Conservation (phyloP, 2,113 vertebrate species). For the Hippocampus zosterae region DNA sequence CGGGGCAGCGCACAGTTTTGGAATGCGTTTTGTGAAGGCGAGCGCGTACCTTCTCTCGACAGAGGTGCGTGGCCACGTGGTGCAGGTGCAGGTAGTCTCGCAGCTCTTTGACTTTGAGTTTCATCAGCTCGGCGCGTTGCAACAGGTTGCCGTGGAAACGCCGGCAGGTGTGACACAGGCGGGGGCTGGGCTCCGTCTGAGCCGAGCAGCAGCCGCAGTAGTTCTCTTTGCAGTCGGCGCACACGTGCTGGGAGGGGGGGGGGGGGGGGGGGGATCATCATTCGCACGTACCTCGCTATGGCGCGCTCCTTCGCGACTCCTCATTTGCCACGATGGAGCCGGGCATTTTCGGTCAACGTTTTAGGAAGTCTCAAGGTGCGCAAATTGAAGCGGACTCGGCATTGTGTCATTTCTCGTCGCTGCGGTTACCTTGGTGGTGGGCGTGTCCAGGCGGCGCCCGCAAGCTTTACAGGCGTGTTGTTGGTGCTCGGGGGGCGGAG, state of each 20-base stretch:
- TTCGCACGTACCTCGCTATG: too few species aligned
- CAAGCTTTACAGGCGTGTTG: conserved; percentile 78
- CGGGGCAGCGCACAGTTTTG: too few species aligned
- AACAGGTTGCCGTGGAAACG: conserved; percentile 85
- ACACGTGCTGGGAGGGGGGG: conserved; percentile 74
- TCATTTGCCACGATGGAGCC: too few species aligned
- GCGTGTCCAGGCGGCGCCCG: conserved; percentile 65
- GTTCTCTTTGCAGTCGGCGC: conserved; percentile 87
- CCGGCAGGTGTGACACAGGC: conserved; percentile 87
- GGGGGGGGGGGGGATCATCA: not conserved
- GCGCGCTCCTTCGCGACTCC: too few species aligned
- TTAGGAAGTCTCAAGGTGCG: too few species aligned
- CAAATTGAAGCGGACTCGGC: too few species aligned
- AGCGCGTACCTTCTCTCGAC: conserved; percentile 80
- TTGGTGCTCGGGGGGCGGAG: conserved; percentile 74
- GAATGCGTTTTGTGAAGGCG: too few species aligned
- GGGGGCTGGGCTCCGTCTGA: conserved; percentile 73
- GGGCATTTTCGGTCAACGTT: too few species aligned
- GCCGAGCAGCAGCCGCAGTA: conserved; percentile 80
- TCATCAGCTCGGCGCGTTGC: conserved; percentile 86
- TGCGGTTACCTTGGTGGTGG: conserved; percentile 74
- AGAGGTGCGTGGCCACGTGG: conserved; percentile 84
- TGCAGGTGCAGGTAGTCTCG: conserved; percentile 90
- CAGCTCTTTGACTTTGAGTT: conserved; percentile 96
- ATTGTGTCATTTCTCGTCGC: too few species aligned